phyloP scores from a whole-genome alignment of 2,888 invertebrate genomes.

The Mactromeris polynyma region DNA sequence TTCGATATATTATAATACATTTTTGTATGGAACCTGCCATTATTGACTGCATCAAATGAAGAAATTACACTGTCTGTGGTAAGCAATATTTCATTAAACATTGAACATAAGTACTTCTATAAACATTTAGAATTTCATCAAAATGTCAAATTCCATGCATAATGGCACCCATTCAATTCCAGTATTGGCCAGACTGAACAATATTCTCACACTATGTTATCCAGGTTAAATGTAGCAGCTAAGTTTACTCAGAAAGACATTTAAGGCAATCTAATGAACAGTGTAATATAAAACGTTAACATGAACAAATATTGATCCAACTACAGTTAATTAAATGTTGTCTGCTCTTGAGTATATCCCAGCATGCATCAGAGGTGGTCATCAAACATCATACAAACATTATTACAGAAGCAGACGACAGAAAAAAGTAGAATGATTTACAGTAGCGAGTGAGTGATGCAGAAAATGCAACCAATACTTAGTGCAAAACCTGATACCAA shows the following conservation, averaged over 20 bases:
- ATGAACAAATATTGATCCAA: not conserved
- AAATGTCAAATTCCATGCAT: slow-evolving; percentile 1
- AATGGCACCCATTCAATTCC: not conserved
- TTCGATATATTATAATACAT: not conserved
- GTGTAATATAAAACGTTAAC: not conserved
- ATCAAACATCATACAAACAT: not conserved
- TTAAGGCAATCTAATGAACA: not conserved
- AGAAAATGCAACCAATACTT: not conserved
- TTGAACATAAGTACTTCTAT: not conserved
- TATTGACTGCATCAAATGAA: not conserved
- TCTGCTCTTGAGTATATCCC: not conserved
- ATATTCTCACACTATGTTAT: not conserved
- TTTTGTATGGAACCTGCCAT: not conserved
- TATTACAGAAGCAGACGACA: not conserved
- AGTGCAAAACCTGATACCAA: not conserved
- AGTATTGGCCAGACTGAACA: not conserved
- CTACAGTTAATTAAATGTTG: not conserved
- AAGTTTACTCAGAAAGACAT: not conserved
- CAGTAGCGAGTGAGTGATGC: not conserved
- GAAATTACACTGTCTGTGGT: slow-evolving; percentile 1
- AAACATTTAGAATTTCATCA: not conserved
- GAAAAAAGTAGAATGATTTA: not conserved
- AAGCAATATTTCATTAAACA: not conserved
- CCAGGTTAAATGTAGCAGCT: not conserved
- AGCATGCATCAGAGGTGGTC: not conserved